phyloP scores from a whole-genome alignment of 2,113 vertebrate genomes.

The Gymnorhina tibicen region DNA sequence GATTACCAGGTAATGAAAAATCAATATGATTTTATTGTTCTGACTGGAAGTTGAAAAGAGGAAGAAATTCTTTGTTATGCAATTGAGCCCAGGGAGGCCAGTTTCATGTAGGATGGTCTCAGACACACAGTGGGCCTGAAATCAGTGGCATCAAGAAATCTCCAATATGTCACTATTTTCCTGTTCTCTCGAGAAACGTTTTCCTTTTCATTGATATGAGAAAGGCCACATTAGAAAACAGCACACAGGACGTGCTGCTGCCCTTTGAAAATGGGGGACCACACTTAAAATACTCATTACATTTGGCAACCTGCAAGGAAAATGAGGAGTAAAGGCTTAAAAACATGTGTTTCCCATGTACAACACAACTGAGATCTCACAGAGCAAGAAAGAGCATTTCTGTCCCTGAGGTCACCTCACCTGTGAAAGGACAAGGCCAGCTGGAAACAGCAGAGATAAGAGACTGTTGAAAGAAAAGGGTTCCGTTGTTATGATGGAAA shows the following conservation, averaged over 20 bases:
- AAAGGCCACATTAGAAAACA: background rate
- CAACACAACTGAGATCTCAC: background rate
- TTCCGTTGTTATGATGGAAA: background rate
- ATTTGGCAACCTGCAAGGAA: background rate
- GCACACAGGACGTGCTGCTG: background rate
- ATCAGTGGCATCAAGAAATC: background rate
- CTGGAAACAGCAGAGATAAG: background rate
- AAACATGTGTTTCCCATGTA: background rate
- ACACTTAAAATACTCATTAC: background rate
- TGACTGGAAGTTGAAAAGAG: background rate
- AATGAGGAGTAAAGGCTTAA: background rate
- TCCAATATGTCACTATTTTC: background rate
- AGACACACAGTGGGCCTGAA: background rate
- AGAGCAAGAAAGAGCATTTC: background rate
- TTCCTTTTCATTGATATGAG: background rate
- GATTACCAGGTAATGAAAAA: conserved; percentile 77
- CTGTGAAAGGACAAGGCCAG: background rate
- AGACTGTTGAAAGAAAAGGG: background rate
- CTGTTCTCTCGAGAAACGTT: background rate
- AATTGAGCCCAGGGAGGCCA: background rate
- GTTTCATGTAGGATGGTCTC: background rate
- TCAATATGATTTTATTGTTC: background rate
- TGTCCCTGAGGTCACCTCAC: background rate
- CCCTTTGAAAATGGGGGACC: background rate
- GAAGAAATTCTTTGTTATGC: background rate